These are phyloP conservation scores for Abrostola tripartita DNA, from an alignment of 2,888 invertebrate genomes.

Conservation along the genomic window DNA sequence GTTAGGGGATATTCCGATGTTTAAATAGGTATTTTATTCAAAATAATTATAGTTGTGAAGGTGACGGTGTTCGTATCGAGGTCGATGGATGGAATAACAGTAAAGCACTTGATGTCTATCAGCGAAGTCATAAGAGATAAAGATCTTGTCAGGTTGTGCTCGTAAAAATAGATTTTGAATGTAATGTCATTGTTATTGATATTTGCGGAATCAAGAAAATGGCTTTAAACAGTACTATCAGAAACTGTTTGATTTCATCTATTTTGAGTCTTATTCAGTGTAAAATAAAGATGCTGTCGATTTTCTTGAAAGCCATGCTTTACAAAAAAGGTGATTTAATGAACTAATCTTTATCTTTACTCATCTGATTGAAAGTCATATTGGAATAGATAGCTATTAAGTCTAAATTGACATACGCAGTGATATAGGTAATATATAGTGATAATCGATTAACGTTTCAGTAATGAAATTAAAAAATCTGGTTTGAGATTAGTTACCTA, in stretches of 20 bases:
- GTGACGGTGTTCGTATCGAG: conserved; percentile 45
- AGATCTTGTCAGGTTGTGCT: conserved; percentile 52
- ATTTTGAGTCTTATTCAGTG: background rate
- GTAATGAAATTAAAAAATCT: conserved; percentile 23
- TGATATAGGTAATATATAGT: conserved; percentile 26
- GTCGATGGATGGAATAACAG: conserved; percentile 50
- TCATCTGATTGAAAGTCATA: conserved; percentile 26
- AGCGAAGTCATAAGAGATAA: conserved; percentile 44
- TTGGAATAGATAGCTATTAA: conserved; percentile 42
- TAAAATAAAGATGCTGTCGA: background rate
- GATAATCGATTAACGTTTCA: conserved; percentile 30
- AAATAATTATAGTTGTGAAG: conserved; percentile 37
- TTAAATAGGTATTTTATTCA: conserved; percentile 50
- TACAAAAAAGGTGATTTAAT: background rate
- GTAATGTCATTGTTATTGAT: conserved; percentile 32
- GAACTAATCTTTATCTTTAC: conserved; percentile 13
- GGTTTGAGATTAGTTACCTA: conserved; percentile 11
- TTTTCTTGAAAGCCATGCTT: background rate
- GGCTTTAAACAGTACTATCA: conserved; percentile 6
- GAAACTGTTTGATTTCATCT: conserved; percentile 18
- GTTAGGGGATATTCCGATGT: conserved; percentile 43
- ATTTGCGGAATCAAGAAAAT: conserved; percentile 31
- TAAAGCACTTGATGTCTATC: conserved; percentile 43
- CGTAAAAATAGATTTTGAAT: conserved; percentile 41
- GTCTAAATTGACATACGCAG: conserved; percentile 33